Evolutionary conservation across 2,113 vertebrate genomes (phyloP).

Genomic region (Psilopogon haemacephalus): DNA sequence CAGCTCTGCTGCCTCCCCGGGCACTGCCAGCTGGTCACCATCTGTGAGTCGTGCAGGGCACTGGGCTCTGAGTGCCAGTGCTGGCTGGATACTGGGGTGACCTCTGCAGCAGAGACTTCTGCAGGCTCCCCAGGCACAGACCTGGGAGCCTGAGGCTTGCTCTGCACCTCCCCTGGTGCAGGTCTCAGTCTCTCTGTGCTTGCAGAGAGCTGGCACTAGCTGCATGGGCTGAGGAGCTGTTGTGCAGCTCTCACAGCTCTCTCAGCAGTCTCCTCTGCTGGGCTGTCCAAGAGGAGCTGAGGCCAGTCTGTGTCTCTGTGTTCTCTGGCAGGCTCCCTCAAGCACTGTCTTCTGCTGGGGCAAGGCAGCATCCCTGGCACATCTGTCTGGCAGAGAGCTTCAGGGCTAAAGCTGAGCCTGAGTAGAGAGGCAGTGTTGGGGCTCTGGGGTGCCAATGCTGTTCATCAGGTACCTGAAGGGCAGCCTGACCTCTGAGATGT

Average conservation of each 20-base stretch:
- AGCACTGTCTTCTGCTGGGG: background rate
- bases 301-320: background rate
- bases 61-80: background rate
- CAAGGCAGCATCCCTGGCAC: background rate
- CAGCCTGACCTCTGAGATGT: too few relatives aligned
- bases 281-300: background rate
- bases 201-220: background rate
- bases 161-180: background rate
- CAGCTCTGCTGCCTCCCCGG: background rate
- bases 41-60: background rate
- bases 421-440: background rate
- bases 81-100: background rate
- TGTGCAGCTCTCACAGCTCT: background rate
- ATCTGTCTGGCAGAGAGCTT: background rate
- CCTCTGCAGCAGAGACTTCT: background rate
- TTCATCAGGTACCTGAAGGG: background rate
- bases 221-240: background rate
- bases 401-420: background rate
- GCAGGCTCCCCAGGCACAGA: background rate
- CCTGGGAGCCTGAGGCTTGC: background rate
- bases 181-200: background rate
- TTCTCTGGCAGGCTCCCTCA: background rate
- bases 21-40: background rate
- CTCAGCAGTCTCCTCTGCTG: background rate
- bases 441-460: background rate